Percentiles rank a stretch among this genome's conserved stretches.
These are phyloP conservation scores for Hirudo medicinalis DNA, from an alignment of 1,140 invertebrate species.

Conservation along the genomic window DNA sequence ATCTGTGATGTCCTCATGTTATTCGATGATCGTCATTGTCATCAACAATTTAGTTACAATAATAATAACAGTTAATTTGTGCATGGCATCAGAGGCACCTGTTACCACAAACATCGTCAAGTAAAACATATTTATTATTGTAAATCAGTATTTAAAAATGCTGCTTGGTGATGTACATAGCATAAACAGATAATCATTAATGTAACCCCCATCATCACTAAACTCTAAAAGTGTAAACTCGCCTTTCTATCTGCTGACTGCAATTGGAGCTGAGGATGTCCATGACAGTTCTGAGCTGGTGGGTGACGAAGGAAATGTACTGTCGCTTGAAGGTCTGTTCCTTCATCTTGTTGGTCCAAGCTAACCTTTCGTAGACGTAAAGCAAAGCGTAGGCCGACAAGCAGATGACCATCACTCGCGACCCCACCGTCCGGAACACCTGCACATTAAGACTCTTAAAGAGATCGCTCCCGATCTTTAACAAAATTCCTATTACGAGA, in stretches of 20 bases:
- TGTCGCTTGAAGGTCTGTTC: constrained; percentile 87
- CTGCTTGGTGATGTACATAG: too few relatives aligned
- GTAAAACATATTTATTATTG: too few relatives aligned
- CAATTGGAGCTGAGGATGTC: constrained; percentile 95
- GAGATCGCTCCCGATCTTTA: neutral
- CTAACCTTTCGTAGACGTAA: constrained; percentile 86
- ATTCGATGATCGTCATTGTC: too few relatives aligned
- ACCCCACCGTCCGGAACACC: constrained; percentile 90
- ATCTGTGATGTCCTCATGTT: too few relatives aligned
- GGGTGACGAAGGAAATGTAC: constrained; percentile 85
- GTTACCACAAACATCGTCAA: too few relatives aligned
- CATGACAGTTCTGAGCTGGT: constrained; percentile 84
- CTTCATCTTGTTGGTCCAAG: constrained; percentile 78
- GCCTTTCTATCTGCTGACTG: constrained; percentile 91
- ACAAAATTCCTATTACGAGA: too few relatives aligned
- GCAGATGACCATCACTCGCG: constrained; percentile 74
- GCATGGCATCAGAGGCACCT: too few relatives aligned
- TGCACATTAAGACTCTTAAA: constrained; percentile 36
- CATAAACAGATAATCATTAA: constrained; percentile 17
- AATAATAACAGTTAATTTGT: too few relatives aligned
- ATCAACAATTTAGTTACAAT: too few relatives aligned
- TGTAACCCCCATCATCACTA: neutral
- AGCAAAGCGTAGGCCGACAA: constrained; percentile 75
- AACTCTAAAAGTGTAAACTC: constrained; percentile 24
- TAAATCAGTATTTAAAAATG: too few relatives aligned